Evolutionary conservation across 1,140 invertebrate genomes (phyloP), one percentile per base, ranked within the genome.

Genomic region (Scaptomyza pallida): DNA sequence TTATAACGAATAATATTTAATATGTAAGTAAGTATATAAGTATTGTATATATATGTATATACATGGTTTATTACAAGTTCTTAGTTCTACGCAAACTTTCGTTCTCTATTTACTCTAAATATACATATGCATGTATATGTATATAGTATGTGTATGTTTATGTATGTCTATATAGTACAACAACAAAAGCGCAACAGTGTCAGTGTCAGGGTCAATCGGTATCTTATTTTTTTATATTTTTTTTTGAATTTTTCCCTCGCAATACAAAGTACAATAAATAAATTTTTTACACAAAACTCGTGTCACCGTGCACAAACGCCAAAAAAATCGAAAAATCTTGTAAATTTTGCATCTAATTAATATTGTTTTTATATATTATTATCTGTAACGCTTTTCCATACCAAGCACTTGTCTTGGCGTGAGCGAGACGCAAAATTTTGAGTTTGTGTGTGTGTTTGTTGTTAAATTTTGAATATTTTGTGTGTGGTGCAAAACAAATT

Each of bases 141-240:
- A 12, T 35, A n/a, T n/a, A n/a, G 12, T 35, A 12, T n/a, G 10
- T 37, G 41, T 77, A 37, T 59, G 48, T 75, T 44, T 61, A 41
- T 69, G 55, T 62, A 50, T 71, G 69, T 83, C 81, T 85, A 73
- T 85, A 85, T 85, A 64, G 54, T 85, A 85, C 80, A 85, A 85
- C 81, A 85, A 85, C 76, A 85, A 85, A 85, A 85, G 73, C 81
- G 81, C 77, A 86, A 85, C 77, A 86, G 59, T 81, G 77, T 86
- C 81, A 86, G 67, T 77, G 82, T 70, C 69, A 67, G 55, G 62
- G 75, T 77, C 85, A 83, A 80, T 70, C 62, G 67, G 43, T 70
- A 73, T 62, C 12, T 35, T 73, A 45, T 45, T 54, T 73, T 50
- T 45, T 54, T 65, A 41, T 6, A 44, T 26, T 35, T 59, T 40